Evolutionary conservation across 1,140 invertebrate genomes (phyloP).

Genomic region (Euura saliciscinereae): DNA sequence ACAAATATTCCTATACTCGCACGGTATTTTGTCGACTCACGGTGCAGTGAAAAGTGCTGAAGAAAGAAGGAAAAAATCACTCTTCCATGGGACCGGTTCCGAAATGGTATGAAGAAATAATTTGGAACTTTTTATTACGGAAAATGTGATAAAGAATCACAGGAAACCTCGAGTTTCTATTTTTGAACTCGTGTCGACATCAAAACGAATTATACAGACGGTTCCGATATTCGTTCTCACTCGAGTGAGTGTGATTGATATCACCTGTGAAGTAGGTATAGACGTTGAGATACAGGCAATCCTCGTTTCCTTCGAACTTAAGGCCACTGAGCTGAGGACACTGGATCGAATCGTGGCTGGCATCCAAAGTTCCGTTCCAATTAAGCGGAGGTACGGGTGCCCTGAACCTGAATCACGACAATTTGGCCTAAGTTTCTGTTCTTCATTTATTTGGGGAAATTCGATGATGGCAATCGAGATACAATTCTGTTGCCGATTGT

Average conservation of each 20-base stretch:
- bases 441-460: no score
- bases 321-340: neutral
- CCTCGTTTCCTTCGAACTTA: neutral
- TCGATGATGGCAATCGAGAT: no score
- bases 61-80: no score
- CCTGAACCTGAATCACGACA: neutral
- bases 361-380: neutral
- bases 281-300: neutral
- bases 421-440: neutral
- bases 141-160: no score
- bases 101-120: no score
- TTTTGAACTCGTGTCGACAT: neutral
- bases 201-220: neutral
- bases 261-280: constrained; percentile 1
- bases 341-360: neutral
- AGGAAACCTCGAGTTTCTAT: neutral
- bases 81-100: no score
- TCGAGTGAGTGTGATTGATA: neutral
- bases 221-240: neutral
- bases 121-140: no score
- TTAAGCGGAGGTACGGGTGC: neutral
- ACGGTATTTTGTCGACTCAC: no score
- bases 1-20: no score
- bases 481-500: no score
- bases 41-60: no score